Percentiles rank a stretch among this genome's conserved stretches.
Conservation (phyloP, 2,888 invertebrate species). For the Endotricha flammealis region DNA sequence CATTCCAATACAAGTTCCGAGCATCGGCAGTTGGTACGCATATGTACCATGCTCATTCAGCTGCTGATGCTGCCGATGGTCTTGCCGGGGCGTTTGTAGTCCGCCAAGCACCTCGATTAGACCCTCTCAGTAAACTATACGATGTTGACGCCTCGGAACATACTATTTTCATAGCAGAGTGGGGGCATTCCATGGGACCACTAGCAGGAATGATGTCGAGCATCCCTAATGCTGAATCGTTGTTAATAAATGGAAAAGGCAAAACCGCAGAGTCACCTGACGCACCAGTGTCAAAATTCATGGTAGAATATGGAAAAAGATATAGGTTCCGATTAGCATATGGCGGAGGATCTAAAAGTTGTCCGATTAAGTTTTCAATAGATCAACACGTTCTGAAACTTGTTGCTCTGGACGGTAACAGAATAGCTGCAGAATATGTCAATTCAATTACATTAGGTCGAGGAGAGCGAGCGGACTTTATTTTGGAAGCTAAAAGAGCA, state of each 20-base stretch:
- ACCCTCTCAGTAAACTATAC: constrained; percentile 80
- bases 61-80: constrained; percentile 83
- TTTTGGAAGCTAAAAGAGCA: constrained; percentile 80
- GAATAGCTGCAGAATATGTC: constrained; percentile 78
- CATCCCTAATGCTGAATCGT: constrained; percentile 63
- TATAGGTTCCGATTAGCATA: constrained; percentile 83
- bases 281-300: constrained; percentile 66
- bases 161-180: constrained; percentile 83
- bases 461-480: constrained; percentile 88
- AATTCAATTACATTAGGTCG: constrained; percentile 78
- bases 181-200: constrained; percentile 79
- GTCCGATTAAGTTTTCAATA: constrained; percentile 82
- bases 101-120: constrained; percentile 79
- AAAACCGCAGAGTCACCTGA: constrained; percentile 58
- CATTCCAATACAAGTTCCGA: constrained; percentile 87
- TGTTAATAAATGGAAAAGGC: constrained; percentile 82
- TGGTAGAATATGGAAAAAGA: constrained; percentile 76
- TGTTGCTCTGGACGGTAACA: constrained; percentile 84
- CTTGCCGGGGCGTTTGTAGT: constrained; percentile 85
- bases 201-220: constrained; percentile 61
- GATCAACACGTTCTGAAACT: constrained; percentile 81
- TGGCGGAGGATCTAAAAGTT: constrained; percentile 81
- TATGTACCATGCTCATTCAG: constrained; percentile 86
- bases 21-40: constrained; percentile 85
- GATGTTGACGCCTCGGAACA: constrained; percentile 85